Evolutionary conservation across 2,113 vertebrate genomes (phyloP), one percentile per base, ranked within the genome.

Genomic region (Egretta garzetta): DNA sequence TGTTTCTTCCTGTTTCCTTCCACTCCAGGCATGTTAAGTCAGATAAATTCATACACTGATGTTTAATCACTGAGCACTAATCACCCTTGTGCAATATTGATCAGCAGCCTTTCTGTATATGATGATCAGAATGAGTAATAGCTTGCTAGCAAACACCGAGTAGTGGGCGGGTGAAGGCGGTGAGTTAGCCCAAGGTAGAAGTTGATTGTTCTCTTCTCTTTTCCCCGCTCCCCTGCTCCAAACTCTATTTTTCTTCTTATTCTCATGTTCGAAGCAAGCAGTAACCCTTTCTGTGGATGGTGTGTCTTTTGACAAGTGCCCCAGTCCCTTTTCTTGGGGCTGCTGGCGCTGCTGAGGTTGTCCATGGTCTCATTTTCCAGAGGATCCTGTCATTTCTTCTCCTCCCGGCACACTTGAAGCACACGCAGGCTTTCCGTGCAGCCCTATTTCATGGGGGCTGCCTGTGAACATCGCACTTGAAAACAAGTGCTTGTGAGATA

Each of bases 71-170:
- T 91, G 70, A 82, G 76, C 49, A 45, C 64, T 94, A 91, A 79
- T 92, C 64, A 92, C 56, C 47, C 39, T 95, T 79, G 66, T 66
- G 86, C 80, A 87, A 12, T 97, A 96, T 87, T 85, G 95, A 96
- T 96, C 77, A 72, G 26, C 68, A 80, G 56, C 76, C n/a, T 94
- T 92, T 91, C 79, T 90, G 53, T 81, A 41, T 86, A 20, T 0
- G 5, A 22, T 79, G 56, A 56, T 92, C 58, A 87, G 73, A 84
- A 92, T 86, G 76, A 84, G 43, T 64, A 84, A 87, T 55, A 52
- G 43, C 60, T 77, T 55, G 52, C 58, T 43, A 27, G 80, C 80
- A 75, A 91, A 79, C 62, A 45, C 11, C 0, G 0, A 67, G 15
- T 52, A 62, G 28, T 28, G 15, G 35, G 77, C 67, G 55, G 13